Percentiles rank a stretch among this genome's conserved stretches.
phyloP scores from a whole-genome alignment of 2,797 vertebrate species.

The Peromyscus attwateri region DNA sequence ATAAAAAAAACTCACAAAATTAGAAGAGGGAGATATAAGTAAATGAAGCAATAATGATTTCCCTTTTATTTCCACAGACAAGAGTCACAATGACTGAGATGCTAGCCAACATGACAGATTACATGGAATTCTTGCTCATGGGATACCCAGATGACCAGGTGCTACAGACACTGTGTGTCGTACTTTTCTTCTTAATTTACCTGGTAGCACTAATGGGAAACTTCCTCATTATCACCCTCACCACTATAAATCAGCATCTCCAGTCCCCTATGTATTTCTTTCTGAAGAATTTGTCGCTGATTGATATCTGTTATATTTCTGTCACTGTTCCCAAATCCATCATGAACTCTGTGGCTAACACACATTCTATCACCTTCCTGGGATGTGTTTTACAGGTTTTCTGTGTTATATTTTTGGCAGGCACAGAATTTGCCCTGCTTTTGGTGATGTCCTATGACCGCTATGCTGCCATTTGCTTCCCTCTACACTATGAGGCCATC shows the following conservation, averaged over 20 bases:
- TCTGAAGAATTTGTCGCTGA: conserved; percentile 55
- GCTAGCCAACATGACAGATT: neutral
- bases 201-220: neutral
- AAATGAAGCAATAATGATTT: neutral
- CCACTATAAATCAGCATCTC: neutral
- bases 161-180: neutral
- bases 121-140: neutral
- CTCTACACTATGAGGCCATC: conserved; percentile 46
- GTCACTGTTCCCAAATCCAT: conserved; percentile 62
- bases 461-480: conserved; percentile 56
- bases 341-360: neutral
- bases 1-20: neutral
- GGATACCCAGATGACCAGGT: neutral
- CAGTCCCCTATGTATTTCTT: conserved; percentile 26
- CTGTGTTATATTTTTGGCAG: neutral
- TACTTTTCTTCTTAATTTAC: neutral
- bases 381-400: conserved; percentile 60
- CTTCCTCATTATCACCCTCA: conserved; percentile 4
- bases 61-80: neutral
- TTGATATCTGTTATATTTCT: conserved; percentile 56
- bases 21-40: neutral
- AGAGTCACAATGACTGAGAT: neutral
- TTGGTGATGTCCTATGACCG: conserved; percentile 66
- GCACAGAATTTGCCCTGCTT: conserved; percentile 53
- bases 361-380: neutral